A percentile compares a stretch with the other conserved stretches of the same genome.
phyloP scores from a whole-genome alignment of 2,888 invertebrate species.

The Ichneumoninae sp. region DNA sequence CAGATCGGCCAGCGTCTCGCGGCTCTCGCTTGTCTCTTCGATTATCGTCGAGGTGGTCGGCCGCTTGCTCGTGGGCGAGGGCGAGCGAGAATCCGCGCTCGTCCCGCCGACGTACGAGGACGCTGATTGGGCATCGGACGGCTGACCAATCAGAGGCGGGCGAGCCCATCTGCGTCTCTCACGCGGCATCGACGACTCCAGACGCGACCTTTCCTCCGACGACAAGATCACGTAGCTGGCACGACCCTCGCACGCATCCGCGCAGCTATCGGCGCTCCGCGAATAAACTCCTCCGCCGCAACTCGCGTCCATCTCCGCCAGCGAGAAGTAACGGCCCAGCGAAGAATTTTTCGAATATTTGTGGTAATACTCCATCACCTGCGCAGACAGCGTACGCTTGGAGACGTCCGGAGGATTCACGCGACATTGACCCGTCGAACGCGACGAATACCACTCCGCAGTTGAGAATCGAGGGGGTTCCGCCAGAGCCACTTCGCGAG shows the following conservation, averaged over 20 bases:
- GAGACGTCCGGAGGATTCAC: constrained; percentile 55
- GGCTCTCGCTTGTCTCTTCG: constrained; percentile 76
- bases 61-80: constrained; percentile 73
- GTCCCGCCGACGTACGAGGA: constrained; percentile 52
- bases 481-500: constrained; percentile 1
- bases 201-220: constrained; percentile 65
- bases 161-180: constrained; percentile 82
- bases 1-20: constrained; percentile 68
- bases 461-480: constrained; percentile 25
- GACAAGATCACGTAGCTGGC: constrained; percentile 74
- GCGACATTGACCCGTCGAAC: not conserved
- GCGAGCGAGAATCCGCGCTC: constrained; percentile 70
- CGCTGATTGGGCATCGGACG: constrained; percentile 63
- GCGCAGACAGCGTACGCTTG: constrained; percentile 75
- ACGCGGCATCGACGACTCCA: constrained; percentile 74
- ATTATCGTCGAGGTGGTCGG: constrained; percentile 71
- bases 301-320: constrained; percentile 71
- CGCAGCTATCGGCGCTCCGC: constrained; percentile 74
- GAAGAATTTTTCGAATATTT: constrained; percentile 89
- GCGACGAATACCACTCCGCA: constrained; percentile 48
- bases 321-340: constrained; percentile 88
- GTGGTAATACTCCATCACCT: constrained; percentile 88
- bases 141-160: constrained; percentile 83
- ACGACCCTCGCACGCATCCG: constrained; percentile 67
- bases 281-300: constrained; percentile 74